These are phyloP conservation scores for Ictalurus furcatus DNA, from an alignment of 2,113 vertebrate species.

Conservation along the genomic window DNA sequence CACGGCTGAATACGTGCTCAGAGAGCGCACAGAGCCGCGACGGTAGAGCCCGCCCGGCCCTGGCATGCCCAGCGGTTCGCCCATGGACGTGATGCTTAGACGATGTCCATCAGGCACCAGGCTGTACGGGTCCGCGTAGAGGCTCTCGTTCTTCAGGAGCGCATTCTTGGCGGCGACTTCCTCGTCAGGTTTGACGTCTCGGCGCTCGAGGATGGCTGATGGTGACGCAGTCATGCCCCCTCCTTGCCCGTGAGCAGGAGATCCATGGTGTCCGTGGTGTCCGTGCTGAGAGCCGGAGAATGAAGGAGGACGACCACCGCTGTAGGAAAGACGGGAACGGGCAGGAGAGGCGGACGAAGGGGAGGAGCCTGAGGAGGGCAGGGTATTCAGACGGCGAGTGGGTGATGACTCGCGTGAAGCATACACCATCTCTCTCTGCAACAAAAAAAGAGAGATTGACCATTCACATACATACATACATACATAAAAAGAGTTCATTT, in stretches of 20 bases:
- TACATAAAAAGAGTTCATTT: not conserved
- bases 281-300: conserved; percentile 79
- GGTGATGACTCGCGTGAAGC: conserved; percentile 93
- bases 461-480: not conserved
- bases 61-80: conserved; percentile 89
- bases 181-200: conserved; percentile 95
- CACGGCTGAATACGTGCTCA: conserved; percentile 94
- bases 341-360: conserved; percentile 84
- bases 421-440: conserved; percentile 95
- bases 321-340: conserved; percentile 93
- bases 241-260: conserved; percentile 73
- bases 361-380: conserved; percentile 77
- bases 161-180: conserved; percentile 89
- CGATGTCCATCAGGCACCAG: conserved; percentile 91
- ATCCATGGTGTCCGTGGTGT: conserved; percentile 68
- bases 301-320: conserved; percentile 86
- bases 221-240: conserved; percentile 87
- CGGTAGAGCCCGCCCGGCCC: conserved; percentile 87
- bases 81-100: conserved; percentile 92
- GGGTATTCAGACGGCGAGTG: conserved; percentile 90
- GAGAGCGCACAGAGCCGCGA: conserved; percentile 89
- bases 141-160: conserved; percentile 89
- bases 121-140: conserved; percentile 93
- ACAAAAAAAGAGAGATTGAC: conserved; percentile 41
- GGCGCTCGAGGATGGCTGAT: conserved; percentile 95